phyloP scores from a whole-genome alignment of 2,888 invertebrate species.

The Callimorpha dominula region DNA sequence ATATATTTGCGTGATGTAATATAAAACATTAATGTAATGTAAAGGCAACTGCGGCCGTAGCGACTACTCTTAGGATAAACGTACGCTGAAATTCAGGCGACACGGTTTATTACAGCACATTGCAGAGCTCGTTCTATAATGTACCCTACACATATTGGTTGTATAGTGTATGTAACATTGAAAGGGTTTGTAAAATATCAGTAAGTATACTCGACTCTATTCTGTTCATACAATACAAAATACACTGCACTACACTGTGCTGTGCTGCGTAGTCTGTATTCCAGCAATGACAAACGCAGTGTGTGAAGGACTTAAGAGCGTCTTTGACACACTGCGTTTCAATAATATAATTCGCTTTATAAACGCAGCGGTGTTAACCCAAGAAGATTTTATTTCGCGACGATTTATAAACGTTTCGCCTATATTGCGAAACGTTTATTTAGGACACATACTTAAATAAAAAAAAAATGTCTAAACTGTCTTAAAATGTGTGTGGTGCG shows the following conservation, averaged over 20 bases:
- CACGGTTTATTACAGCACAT: background rate
- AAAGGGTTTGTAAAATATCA: background rate
- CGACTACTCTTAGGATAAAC: background rate
- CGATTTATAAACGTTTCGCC: background rate
- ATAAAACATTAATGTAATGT: background rate
- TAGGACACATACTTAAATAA: background rate
- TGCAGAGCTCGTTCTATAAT: background rate
- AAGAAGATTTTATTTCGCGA: background rate
- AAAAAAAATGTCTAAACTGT: too few species aligned
- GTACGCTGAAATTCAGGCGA: background rate
- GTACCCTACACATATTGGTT: background rate
- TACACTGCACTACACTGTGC: background rate
- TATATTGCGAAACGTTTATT: background rate
- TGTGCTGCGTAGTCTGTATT: background rate
- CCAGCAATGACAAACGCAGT: background rate
- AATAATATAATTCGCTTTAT: background rate
- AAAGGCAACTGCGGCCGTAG: background rate
- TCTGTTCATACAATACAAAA: background rate
- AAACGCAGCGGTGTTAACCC: background rate
- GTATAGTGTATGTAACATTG: background rate
- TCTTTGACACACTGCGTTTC: background rate
- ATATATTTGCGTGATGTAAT: conserved; percentile 17
- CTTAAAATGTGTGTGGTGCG: too few species aligned
- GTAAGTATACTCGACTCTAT: background rate
- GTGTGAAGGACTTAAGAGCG: background rate